phyloP scores from a whole-genome alignment of 1,140 invertebrate species.

The Steinernema feltiae region DNA sequence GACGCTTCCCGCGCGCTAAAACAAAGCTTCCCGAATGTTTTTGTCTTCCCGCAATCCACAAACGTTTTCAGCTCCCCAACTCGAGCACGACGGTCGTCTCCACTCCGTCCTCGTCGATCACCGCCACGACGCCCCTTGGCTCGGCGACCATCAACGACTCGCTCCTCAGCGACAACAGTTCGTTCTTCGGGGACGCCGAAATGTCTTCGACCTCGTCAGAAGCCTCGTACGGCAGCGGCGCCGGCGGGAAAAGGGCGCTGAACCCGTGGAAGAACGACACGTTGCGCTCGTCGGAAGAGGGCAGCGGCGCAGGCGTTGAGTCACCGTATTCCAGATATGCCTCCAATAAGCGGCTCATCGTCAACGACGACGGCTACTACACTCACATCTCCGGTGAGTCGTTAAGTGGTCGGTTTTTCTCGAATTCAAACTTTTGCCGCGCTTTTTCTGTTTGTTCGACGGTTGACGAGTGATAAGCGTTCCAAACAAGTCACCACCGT shows the following conservation, averaged over 20 bases:
- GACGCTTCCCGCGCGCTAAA: background rate
- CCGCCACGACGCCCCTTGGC: background rate
- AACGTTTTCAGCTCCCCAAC: background rate
- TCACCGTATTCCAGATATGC: background rate
- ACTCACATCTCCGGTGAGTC: constrained; percentile 3
- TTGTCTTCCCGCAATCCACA: background rate
- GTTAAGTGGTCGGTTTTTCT: no score
- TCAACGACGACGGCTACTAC: background rate
- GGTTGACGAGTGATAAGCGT: no score
- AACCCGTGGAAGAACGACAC: background rate
- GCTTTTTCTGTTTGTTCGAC: no score
- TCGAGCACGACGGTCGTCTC: background rate
- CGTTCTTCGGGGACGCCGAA: constrained; percentile 1
- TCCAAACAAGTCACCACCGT: no score
- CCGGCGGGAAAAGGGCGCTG: background rate
- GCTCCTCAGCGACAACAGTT: background rate
- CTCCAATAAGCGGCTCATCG: background rate
- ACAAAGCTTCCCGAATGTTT: background rate
- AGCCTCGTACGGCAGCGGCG: background rate
- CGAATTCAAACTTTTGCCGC: no score
- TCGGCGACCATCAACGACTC: constrained; percentile 7
- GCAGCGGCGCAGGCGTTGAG: background rate
- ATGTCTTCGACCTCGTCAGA: background rate
- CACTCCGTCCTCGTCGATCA: background rate
- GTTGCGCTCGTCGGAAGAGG: background rate